These are phyloP conservation scores for Cirrhinus mrigala DNA, from an alignment of 2,797 vertebrate species.

Conservation along the genomic window DNA sequence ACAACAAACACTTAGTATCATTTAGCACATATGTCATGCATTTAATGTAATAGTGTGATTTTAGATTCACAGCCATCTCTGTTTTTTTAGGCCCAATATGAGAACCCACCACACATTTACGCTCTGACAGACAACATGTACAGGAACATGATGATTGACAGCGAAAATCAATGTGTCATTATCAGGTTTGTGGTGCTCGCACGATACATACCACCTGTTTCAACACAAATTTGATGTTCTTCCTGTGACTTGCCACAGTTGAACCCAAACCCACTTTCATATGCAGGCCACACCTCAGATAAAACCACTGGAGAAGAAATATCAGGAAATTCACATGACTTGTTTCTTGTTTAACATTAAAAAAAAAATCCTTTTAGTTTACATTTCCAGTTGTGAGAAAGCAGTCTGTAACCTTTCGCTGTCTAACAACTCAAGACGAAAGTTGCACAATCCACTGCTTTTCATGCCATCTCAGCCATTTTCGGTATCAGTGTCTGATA, in stretches of 20 bases:
- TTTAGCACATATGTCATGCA: background rate
- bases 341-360: background rate
- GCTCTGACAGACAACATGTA: conserved; percentile 97
- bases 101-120: conserved; percentile 96
- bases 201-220: background rate
- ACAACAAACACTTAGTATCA: background rate
- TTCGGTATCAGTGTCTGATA: background rate
- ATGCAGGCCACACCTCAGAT: background rate
- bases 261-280: background rate
- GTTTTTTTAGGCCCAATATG: conserved; percentile 90
- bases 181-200: conserved; percentile 84
- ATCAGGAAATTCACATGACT: background rate
- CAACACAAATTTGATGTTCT: background rate
- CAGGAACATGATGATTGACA: conserved; percentile 97
- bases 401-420: background rate
- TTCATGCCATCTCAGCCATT: background rate
- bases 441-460: background rate
- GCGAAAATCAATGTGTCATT: conserved; percentile 96
- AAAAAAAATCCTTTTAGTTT: background rate
- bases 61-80: background rate
- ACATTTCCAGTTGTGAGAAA: background rate
- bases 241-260: background rate
- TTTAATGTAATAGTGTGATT: background rate
- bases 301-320: background rate
- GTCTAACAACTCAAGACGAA: background rate